phyloP scores from a whole-genome alignment of 2,797 vertebrate species.

The Syngnathus acus region DNA sequence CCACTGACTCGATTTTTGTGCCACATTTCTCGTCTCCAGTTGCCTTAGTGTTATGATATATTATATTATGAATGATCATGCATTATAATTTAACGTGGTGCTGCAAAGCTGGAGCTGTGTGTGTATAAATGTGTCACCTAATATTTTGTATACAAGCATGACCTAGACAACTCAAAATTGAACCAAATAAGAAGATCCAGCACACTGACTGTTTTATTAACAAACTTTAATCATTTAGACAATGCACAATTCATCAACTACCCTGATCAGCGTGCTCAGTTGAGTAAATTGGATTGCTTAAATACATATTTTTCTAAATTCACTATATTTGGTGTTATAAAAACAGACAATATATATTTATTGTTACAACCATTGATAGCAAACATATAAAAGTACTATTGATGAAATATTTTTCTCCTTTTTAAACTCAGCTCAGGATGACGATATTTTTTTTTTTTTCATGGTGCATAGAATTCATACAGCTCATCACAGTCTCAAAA shows the following conservation, averaged over 20 bases:
- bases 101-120: too few relatives aligned
- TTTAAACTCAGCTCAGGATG: not conserved
- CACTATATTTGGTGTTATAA: slow-evolving; percentile 7
- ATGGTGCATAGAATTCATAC: slow-evolving; percentile 42
- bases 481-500: slow-evolving; percentile 43
- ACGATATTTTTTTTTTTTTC: slow-evolving; percentile 8
- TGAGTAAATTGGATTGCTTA: slow-evolving; percentile 4
- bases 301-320: slow-evolving; percentile 6
- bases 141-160: too few relatives aligned
- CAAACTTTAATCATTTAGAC: slow-evolving; percentile 61
- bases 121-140: too few relatives aligned
- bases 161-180: too few relatives aligned
- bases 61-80: too few relatives aligned
- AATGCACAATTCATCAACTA: slow-evolving; percentile 42
- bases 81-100: too few relatives aligned
- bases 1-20: too few relatives aligned
- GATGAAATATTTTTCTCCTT: not conserved
- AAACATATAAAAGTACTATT: not conserved
- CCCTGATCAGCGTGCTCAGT: slow-evolving; percentile 37
- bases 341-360: slow-evolving; percentile 12
- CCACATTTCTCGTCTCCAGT: too few relatives aligned
- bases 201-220: slow-evolving; percentile 35
- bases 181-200: not conserved
- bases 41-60: too few relatives aligned
- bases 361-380: not conserved